Conservation (phyloP, 2,797 vertebrate species). For the Alauda arvensis region DNA sequence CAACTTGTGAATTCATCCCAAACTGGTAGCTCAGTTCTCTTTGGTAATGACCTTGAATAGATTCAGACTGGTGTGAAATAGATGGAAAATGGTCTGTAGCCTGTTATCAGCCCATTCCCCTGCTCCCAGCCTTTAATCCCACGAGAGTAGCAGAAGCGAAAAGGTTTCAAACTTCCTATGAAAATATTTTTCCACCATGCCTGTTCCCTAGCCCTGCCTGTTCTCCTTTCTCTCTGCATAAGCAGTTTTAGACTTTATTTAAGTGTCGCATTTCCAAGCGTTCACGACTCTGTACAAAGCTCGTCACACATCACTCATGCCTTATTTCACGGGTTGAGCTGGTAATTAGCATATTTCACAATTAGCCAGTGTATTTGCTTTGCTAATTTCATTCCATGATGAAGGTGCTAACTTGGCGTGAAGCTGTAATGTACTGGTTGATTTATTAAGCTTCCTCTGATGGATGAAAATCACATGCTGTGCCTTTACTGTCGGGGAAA, state of each 20-base stretch:
- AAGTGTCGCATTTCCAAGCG: conserved; percentile 74
- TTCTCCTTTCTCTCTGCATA: conserved; percentile 69
- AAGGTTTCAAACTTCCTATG: conserved; percentile 52
- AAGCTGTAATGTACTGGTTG: conserved; percentile 76
- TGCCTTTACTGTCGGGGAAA: conserved; percentile 70
- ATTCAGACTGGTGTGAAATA: conserved; percentile 43
- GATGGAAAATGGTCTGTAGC: conserved; percentile 43
- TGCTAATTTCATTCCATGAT: conserved; percentile 77
- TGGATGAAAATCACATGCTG: conserved; percentile 71
- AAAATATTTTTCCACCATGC: conserved; percentile 51
- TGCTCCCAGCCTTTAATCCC: conserved; percentile 39
- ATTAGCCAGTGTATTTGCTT: conserved; percentile 76
- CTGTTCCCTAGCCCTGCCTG: conserved; percentile 59
- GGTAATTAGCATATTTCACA: conserved; percentile 79
- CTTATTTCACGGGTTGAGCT: conserved; percentile 72
- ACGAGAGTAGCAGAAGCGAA: conserved; percentile 39
- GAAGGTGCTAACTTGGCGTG: conserved; percentile 78
- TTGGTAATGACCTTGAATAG: conserved; percentile 22
- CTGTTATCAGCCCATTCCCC: conserved; percentile 30
- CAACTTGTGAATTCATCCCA: conserved; percentile 33
- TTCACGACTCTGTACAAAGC: conserved; percentile 65
- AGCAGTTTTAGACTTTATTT: conserved; percentile 74
- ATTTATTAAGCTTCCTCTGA: conserved; percentile 74
- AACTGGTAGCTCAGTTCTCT: conserved; percentile 2
- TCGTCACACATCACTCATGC: conserved; percentile 74